These are phyloP conservation scores for Eupithecia pulchellata DNA, from an alignment of 2,888 invertebrate species.

Conservation along the genomic window DNA sequence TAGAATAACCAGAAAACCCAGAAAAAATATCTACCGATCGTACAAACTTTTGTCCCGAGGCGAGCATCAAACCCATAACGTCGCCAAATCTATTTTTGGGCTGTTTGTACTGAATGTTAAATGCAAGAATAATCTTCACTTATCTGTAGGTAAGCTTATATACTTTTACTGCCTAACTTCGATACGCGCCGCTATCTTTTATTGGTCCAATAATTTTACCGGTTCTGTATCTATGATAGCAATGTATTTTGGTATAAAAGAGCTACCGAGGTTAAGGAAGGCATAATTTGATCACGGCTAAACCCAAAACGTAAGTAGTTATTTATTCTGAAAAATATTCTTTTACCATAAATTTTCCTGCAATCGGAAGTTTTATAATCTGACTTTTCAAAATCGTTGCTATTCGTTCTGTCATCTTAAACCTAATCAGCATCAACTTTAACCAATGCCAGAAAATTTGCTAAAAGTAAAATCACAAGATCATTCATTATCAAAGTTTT, in stretches of 20 bases:
- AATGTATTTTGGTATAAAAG: conserved; percentile 6
- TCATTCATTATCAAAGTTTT: background rate
- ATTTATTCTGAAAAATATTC: background rate
- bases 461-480: no score
- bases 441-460: background rate
- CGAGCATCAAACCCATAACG: no score
- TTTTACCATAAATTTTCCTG: background rate
- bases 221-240: background rate
- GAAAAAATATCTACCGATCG: no score
- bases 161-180: background rate
- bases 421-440: background rate
- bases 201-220: background rate
- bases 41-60: no score
- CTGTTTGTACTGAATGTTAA: background rate
- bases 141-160: conserved; percentile 1
- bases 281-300: conserved; percentile 13
- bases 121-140: background rate
- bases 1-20: no score
- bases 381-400: background rate
- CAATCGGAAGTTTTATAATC: no score
- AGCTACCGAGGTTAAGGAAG: background rate
- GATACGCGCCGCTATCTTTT: conserved; percentile 10
- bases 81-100: no score
- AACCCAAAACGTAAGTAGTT: conserved; percentile 9
- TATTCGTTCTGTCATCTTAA: background rate